Conservation (phyloP, 2,797 vertebrate species). For the Acanthopagrus latus region DNA sequence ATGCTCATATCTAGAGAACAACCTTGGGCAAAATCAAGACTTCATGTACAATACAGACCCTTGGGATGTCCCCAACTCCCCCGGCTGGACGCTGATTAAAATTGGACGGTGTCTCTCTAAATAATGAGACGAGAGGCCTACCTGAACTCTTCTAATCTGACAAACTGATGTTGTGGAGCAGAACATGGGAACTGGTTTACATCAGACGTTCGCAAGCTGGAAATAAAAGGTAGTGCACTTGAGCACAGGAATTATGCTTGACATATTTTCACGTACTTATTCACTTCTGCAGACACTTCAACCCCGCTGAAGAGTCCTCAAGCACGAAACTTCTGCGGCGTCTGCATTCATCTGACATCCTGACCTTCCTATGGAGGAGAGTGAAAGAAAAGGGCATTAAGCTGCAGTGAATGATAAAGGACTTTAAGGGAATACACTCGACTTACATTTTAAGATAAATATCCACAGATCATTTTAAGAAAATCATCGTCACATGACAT, state of each 20-base stretch:
- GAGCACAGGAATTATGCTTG: neutral
- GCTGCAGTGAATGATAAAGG: neutral
- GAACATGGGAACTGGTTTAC: constrained; percentile 19
- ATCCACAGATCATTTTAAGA: neutral
- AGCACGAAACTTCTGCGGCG: neutral
- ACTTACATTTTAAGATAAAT: neutral
- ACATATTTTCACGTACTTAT: neutral
- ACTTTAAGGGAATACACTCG: neutral
- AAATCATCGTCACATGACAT: no score
- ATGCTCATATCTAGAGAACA: constrained; percentile 67
- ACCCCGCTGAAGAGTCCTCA: neutral
- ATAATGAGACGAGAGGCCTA: constrained; percentile 62
- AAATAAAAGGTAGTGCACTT: neutral
- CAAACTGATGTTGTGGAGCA: constrained; percentile 48
- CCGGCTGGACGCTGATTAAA: constrained; percentile 66
- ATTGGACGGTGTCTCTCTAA: constrained; percentile 63
- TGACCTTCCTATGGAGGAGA: constrained; percentile 18
- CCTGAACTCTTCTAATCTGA: constrained; percentile 56
- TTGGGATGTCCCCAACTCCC: constrained; percentile 66
- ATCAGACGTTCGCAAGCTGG: constrained; percentile 22
- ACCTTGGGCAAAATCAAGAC: constrained; percentile 77
- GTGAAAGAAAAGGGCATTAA: neutral
- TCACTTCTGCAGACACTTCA: neutral
- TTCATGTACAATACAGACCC: constrained; percentile 65
- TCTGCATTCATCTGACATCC: neutral